Conservation (phyloP, 2,113 vertebrate genomes). For the Meleagris gallopavo region DNA sequence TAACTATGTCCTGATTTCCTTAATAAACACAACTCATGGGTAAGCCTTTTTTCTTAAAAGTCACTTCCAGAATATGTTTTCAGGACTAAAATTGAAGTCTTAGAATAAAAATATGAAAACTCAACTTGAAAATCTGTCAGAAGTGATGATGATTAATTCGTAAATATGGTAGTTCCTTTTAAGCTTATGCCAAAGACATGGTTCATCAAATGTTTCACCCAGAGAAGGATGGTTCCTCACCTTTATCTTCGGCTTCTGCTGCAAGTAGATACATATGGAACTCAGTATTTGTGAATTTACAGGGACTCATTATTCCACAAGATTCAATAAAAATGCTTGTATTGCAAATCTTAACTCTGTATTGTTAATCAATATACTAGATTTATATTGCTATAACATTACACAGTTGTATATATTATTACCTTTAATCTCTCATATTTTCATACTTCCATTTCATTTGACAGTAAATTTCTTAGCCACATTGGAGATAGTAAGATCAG, state of each 20-base stretch:
- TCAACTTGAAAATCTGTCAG: too few relatives aligned
- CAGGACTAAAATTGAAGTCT: background rate
- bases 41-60: background rate
- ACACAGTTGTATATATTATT: background rate
- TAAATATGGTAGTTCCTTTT: accelerated
- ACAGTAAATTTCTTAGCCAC: background rate
- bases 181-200: background rate
- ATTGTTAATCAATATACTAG: background rate
- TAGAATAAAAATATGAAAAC: background rate
- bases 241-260: background rate
- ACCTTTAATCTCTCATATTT: background rate
- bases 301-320: background rate
- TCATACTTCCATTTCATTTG: background rate
- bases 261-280: background rate
- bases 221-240: background rate
- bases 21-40: background rate
- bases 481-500: background rate
- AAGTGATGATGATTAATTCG: too few relatives aligned
- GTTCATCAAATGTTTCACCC: background rate
- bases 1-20: background rate
- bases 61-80: background rate
- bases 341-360: background rate
- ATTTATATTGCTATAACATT: background rate
- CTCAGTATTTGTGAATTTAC: background rate
- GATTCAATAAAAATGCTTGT: background rate